These are phyloP conservation scores for Palythoa heliodiscus DNA, from an alignment of 92 coral and sea anemone genomes.

Conservation along the genomic window DNA sequence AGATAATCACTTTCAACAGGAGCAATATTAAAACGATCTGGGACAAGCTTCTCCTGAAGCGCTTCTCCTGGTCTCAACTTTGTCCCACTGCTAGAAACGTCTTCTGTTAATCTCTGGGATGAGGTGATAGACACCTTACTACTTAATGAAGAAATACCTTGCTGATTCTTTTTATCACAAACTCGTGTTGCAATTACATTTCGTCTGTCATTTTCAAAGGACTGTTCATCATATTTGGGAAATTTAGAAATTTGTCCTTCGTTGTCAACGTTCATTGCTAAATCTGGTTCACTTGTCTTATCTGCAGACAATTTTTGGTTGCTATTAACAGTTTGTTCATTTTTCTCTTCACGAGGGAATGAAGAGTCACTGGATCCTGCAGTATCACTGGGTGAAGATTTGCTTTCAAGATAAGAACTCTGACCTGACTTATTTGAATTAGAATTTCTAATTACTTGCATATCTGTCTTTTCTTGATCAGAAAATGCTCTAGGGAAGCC, in stretches of 20 bases:
- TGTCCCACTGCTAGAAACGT: background rate
- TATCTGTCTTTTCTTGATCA: slow-evolving; percentile 47
- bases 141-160: background rate
- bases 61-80: background rate
- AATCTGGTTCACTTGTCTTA: background rate
- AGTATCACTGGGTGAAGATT: background rate
- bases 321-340: background rate
- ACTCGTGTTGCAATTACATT: background rate
- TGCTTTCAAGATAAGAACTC: background rate
- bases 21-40: slow-evolving; percentile 62
- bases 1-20: slow-evolving; percentile 80
- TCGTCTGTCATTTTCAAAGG: background rate
- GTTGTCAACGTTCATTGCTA: background rate
- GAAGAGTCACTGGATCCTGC: background rate
- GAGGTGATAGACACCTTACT: background rate
- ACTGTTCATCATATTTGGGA: background rate
- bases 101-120: background rate
- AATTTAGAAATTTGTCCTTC: background rate
- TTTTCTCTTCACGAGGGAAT: background rate
- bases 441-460: background rate
- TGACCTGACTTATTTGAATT: background rate
- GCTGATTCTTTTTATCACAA: background rate
- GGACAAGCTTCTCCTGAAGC: slow-evolving; percentile 36
- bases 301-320: background rate
- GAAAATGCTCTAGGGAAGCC: slow-evolving; percentile 79